Conservation (phyloP, 2,113 vertebrate genomes). For the Dissostichus mawsoni region DNA sequence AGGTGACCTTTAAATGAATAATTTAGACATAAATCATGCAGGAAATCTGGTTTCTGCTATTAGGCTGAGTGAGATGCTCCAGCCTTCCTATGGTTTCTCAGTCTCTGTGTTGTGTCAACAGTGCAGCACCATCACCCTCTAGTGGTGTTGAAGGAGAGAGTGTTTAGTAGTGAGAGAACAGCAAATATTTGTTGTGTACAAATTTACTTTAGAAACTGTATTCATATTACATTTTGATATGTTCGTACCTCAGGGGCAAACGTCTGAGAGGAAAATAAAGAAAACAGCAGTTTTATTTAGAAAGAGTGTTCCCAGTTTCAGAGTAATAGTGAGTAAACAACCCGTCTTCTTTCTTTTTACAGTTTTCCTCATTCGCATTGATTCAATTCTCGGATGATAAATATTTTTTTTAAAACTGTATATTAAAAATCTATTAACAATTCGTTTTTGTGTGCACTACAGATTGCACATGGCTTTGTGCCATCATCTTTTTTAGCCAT, state of each 20-base stretch:
- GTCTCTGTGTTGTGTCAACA: neutral
- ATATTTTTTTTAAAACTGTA: too few species aligned
- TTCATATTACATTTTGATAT: neutral
- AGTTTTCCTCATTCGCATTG: too few species aligned
- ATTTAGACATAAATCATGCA: neutral
- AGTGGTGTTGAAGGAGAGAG: slow-evolving; percentile 30
- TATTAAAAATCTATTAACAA: too few species aligned
- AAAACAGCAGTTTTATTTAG: slow-evolving; percentile 2
- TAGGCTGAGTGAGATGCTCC: neutral
- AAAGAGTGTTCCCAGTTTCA: neutral
- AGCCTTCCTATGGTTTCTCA: neutral
- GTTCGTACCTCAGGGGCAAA: neutral
- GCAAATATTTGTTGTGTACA: neutral
- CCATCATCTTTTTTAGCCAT: too few species aligned
- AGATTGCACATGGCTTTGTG: too few species aligned
- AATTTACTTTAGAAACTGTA: neutral
- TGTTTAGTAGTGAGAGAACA: neutral
- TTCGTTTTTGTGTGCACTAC: too few species aligned
- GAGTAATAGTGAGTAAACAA: too few species aligned
- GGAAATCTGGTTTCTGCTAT: neutral
- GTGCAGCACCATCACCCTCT: slow-evolving; percentile 57
- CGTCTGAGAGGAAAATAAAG: neutral
- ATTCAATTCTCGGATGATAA: too few species aligned
- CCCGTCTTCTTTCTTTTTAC: neutral
- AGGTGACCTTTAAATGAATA: neutral